Base-by-base conservation (phyloP, 2,113 vertebrate species). In the Nothobranchius furzeri region DNA sequence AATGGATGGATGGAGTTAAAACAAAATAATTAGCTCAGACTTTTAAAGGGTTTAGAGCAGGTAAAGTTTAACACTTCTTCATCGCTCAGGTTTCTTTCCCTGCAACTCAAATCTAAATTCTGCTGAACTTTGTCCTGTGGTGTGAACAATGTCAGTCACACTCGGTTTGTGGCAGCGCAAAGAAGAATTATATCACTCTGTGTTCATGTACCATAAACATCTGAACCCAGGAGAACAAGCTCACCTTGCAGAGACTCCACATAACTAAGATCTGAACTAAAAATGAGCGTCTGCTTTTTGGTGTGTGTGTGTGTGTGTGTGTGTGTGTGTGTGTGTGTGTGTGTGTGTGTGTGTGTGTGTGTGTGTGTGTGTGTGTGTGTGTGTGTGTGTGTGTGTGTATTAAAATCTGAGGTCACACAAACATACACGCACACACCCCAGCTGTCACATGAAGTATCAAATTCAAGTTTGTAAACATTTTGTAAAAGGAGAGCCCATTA, bases 381-480 rank as follows among this genome's bases (percentile, higher is more conserved):
- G 20, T 20, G 20, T 20, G 20, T 20, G 20, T 20, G 20, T 20
- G 20, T 20, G 20, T 20, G 20, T 20, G 20, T 20, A 67, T 81
- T 52, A 37, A 40, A 20, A 52, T 42, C 36, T 46, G 40, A 56
- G 55, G 61, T 79, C 68, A 62, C 48, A 43, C 4, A 40, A 4
- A 40, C 37, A 40, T n/a, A 47, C 56, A 49, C 48, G 60, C 48
- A 43, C 4, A 40, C 17, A 47, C 59, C 46, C 48, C 30, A 30
- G 30, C 30, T 12, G 12, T 60, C 52, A 55, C 40, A 54, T 55
- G 56, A 59, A 68, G 65, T 37, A 62, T 70, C 9, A 36, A 5
- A 67, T 64, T 61, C 24, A 35, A 57, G 59, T 25, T 64, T 59
- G 46, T 50, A 75, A 84, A 84, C 55, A 66, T 68, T 46, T 75